Percentiles rank a stretch among this genome's conserved stretches.
phyloP scores from a whole-genome alignment of 2,888 invertebrate species.

The Aplocera efformata region DNA sequence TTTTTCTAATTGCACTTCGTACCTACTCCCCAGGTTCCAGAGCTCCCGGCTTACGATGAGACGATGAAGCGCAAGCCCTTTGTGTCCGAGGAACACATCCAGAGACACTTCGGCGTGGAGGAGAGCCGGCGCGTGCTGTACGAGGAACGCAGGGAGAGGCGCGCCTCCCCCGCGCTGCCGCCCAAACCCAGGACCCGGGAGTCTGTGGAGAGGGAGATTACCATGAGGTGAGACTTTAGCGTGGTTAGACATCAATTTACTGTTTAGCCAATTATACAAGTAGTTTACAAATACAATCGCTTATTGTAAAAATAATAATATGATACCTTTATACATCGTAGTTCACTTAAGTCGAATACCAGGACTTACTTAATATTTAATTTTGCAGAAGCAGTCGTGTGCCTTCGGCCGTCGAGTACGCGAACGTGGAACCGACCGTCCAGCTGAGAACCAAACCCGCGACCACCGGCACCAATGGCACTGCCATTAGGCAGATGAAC shows the following conservation, averaged over 20 bases:
- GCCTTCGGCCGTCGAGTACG: constrained; percentile 80
- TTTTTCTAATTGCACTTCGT: too few species aligned
- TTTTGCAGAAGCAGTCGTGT: constrained; percentile 76
- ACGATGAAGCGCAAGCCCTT: constrained; percentile 59
- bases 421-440: constrained; percentile 67
- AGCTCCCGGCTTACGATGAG: constrained; percentile 52
- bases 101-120: constrained; percentile 70
- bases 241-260: too few species aligned
- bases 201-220: constrained; percentile 71
- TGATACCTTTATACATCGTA: too few species aligned
- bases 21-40: constrained; percentile 27
- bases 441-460: constrained; percentile 58
- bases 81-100: constrained; percentile 71
- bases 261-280: too few species aligned
- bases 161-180: constrained; percentile 50
- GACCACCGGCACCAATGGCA: constrained; percentile 6
- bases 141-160: constrained; percentile 17
- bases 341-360: too few species aligned
- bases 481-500: constrained; percentile 26
- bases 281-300: background rate
- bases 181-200: constrained; percentile 67
- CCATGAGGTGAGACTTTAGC: constrained; percentile 72
- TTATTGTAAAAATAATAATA: too few species aligned
- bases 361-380: too few species aligned
- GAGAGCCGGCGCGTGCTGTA: constrained; percentile 51